Evolutionary conservation across 2,113 vertebrate genomes (phyloP), one percentile per base, ranked within the genome.

Genomic region (Xerus inauris): DNA sequence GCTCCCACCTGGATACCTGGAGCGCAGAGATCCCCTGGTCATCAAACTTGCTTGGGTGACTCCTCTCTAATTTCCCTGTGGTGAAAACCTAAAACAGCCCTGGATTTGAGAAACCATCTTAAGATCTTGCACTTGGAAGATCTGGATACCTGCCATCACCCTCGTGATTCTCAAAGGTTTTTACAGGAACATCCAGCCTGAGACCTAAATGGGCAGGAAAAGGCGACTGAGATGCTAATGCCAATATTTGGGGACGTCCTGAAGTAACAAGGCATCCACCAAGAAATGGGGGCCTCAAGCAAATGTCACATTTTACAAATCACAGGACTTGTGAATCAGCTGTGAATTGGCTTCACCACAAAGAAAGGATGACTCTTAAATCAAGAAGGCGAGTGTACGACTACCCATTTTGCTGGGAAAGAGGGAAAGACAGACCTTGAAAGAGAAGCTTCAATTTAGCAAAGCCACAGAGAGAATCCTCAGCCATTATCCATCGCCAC

Each of bases 391-490:
- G 16, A 76, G 42, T 32, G 42, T 51, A 30, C 12, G n/a, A 19
- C 6, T 5, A 3, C 65, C 79, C 45, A 38, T 64, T 26, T 51
- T 51, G 8, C 35, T 71, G 69, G 45, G 62, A 28, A 8, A 13
- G 54, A 38, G 26, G 19, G 26, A 19, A 28, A 54, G 83, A 59
- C 13, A 11, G 65, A 62, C 19, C 16, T 1, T 38, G 45, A 26
- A 54, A 26, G 40, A 87, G 40, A 87, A 69, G 40, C 93, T 17
- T 45, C 76, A 62, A 47, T 64, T 89, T 45, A 95, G 75, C 76
- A 94, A 89, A 96, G 42, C 84, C 91, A 32, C 82, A 90, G 65
- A 76, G 47, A 54, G 71, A 90, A 54, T 45, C 38, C 73, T 91
- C 42, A 28, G 72, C 59, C 40, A 20, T 59, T 81, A 62, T 79